Conservation (phyloP, 2,113 vertebrate genomes). For the Ondatra zibethicus region DNA sequence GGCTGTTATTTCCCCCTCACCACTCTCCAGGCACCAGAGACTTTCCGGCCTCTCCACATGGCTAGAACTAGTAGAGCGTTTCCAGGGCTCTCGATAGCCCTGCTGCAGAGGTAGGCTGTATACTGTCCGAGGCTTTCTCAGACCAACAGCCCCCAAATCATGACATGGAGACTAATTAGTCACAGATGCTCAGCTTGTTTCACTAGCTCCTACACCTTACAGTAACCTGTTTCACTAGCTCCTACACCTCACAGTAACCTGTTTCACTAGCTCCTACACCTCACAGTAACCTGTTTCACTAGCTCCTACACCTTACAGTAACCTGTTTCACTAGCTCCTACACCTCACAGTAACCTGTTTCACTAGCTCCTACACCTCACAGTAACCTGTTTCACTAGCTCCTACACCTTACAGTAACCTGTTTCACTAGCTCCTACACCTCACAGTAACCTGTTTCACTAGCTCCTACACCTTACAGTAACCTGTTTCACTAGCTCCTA, state of each 20-base stretch:
- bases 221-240: neutral
- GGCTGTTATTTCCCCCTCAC: neutral
- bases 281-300: neutral
- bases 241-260: neutral
- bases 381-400: neutral
- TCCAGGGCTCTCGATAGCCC: neutral
- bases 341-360: neutral
- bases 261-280: neutral
- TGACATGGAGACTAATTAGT: neutral
- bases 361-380: neutral
- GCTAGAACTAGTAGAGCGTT: neutral
- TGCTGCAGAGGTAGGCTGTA: neutral
- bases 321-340: neutral
- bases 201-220: neutral
- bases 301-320: neutral
- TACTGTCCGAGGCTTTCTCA: neutral
- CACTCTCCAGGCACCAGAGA: neutral
- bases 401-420: neutral
- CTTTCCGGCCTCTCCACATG: neutral
- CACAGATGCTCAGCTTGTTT: neutral
- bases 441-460: neutral
- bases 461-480: neutral
- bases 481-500: neutral
- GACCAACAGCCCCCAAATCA: neutral
- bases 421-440: neutral